Base-by-base conservation (phyloP, 1,140 invertebrate genomes). In the Zelostemma sp. region DNA sequence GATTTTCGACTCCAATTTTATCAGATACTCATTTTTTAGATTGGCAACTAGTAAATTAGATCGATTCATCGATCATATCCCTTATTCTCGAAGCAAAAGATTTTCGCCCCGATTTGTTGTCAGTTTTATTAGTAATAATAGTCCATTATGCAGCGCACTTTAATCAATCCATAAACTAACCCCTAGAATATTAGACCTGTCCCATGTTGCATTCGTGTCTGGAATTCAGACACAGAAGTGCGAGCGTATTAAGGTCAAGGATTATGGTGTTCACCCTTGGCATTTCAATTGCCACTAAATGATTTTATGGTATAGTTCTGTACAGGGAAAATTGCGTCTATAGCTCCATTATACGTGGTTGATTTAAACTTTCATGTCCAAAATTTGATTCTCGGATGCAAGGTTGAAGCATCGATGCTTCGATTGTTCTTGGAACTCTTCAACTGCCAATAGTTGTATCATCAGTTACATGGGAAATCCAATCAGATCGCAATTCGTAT, bases 221-320 rank as follows among this genome's bases (percentile, higher is more conserved):
- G 38, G 68, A 70, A 65, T 70, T 54, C 47, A 65, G 51, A 70
- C 64, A 62, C 51, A 47, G 51, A 43, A 61, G 51, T n/a, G n/a
- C 49, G 33, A 58, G 18, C 60, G 51, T 61, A 68, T 72, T 72
- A 72, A 72, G 65, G 70, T 72, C 70, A 72, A 72, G 64, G 65
- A 68, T 72, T 68, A 68, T 60, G 53, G 35, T 53, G 54, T 49
- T 49, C 63, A 53, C 64, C 69, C 69, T 72, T 64, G 69, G 61
- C 61, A 68, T 58, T 72, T 65, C 40, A 62, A 59, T 56, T 48
- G 28, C 48, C 33, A 62, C 54, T 59, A 59, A 68, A 72, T 58
- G 58, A 65, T 41, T 45, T 56, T 46, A 45, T 17, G 9, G 41
- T 31, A 28, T 12, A n/a, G 11, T 6, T 19, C 11, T 3, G 12